Percentiles rank a stretch among this genome's conserved stretches.
These are phyloP conservation scores for Diarsia mendica DNA, from an alignment of 2,888 invertebrate species.

Conservation along the genomic window DNA sequence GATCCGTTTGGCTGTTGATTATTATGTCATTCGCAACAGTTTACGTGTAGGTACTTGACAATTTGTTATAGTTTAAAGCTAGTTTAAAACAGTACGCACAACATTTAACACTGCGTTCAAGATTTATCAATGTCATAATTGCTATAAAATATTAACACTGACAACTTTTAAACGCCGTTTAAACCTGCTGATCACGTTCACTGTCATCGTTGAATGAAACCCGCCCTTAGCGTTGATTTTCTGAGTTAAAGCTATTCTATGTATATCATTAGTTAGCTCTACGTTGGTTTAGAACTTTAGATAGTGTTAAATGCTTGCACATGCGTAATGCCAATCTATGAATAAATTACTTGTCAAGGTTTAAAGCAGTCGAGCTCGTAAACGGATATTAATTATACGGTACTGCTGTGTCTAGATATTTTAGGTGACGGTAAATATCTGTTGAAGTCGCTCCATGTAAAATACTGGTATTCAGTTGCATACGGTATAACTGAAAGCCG, in stretches of 20 bases:
- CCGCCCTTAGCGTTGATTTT: background rate
- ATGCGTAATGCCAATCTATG: conserved; percentile 45
- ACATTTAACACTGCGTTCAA: background rate
- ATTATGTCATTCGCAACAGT: too few species aligned
- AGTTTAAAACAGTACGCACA: too few species aligned
- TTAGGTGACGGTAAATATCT: background rate
- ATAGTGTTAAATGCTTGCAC: conserved; percentile 10
- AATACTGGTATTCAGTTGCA: too few species aligned
- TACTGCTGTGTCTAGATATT: conserved; percentile 2
- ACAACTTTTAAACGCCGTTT: background rate
- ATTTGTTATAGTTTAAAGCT: too few species aligned
- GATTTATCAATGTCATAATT: too few species aligned
- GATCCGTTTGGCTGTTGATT: background rate
- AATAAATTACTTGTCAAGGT: conserved; percentile 48
- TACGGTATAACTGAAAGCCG: too few species aligned
- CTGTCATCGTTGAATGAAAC: background rate
- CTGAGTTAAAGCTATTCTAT: background rate
- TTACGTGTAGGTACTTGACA: too few species aligned
- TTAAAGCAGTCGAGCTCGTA: background rate
- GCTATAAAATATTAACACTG: background rate
- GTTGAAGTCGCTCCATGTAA: background rate
- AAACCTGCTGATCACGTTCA: background rate
- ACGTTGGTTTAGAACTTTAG: conserved; percentile 18
- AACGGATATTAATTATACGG: conserved; percentile 20
- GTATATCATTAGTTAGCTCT: background rate